Percentiles rank a stretch among this genome's conserved stretches.
These are phyloP conservation scores for Incurvaria masculella DNA, from an alignment of 2,888 invertebrate species.

Conservation along the genomic window DNA sequence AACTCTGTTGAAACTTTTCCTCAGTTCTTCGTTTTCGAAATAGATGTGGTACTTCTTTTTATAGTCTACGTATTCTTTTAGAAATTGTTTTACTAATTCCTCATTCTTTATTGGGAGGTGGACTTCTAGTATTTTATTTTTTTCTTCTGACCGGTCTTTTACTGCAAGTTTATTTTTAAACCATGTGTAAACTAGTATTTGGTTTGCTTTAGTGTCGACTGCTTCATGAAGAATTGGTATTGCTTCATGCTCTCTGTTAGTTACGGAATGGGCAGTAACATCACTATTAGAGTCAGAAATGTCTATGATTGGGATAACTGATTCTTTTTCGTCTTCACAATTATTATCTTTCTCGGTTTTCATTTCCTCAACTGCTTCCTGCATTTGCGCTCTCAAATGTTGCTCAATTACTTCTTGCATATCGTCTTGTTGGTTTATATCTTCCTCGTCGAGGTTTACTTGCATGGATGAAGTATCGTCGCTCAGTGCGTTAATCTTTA, in stretches of 20 bases:
- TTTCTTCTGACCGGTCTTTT: slow-evolving; percentile 8
- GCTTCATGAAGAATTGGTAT: slow-evolving; percentile 16
- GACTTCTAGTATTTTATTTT: background rate
- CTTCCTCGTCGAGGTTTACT: slow-evolving; percentile 9
- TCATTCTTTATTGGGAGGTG: slow-evolving; percentile 5
- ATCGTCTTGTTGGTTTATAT: background rate
- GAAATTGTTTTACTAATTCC: background rate
- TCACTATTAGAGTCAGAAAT: too few relatives aligned
- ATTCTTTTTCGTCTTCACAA: too few relatives aligned
- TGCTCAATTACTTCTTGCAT: too few relatives aligned
- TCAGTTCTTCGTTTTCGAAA: background rate
- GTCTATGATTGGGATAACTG: background rate
- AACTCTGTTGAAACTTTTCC: background rate
- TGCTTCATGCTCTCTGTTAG: slow-evolving; percentile 1
- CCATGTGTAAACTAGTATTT: slow-evolving; percentile 19
- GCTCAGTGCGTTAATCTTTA: slow-evolving; percentile 11
- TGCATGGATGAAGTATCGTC: slow-evolving; percentile 5
- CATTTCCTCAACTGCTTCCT: background rate
- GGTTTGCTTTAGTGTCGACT: slow-evolving; percentile 20
- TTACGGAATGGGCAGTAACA: too few relatives aligned
- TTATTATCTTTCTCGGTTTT: background rate
- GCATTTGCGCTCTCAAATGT: background rate
- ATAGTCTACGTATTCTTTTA: background rate
- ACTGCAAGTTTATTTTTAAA: slow-evolving; percentile 14
- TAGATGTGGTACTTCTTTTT: background rate